Evolutionary conservation across 2,113 vertebrate species (phyloP).

Genomic region (Varanus komodoensis): DNA sequence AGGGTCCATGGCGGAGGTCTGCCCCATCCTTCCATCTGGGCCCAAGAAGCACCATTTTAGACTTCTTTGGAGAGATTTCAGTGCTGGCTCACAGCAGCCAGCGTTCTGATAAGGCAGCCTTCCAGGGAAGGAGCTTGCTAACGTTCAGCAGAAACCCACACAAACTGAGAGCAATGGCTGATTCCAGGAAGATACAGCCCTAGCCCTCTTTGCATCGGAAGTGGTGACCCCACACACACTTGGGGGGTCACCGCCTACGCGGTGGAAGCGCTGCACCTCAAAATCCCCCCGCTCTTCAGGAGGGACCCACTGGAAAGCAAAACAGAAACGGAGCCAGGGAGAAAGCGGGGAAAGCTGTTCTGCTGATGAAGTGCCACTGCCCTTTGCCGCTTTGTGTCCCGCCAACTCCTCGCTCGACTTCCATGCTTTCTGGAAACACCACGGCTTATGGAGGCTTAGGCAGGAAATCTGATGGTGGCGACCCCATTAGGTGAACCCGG

Average conservation of each 20-base stretch:
- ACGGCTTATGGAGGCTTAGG: slow-evolving; percentile 31
- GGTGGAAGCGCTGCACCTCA: not conserved
- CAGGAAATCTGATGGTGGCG: slow-evolving; percentile 40
- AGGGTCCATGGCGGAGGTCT: not conserved
- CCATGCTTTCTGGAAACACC: slow-evolving; percentile 20
- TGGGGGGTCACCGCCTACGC: not conserved
- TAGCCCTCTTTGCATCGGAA: not conserved
- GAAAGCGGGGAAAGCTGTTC: not conserved
- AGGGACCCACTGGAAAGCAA: no score
- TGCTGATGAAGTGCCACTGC: not conserved
- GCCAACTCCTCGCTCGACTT: not conserved
- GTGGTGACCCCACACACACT: not conserved
- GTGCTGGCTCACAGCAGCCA: not conserved
- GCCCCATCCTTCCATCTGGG: not conserved
- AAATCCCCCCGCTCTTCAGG: not conserved
- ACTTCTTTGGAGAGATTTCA: not conserved
- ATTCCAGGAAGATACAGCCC: not conserved
- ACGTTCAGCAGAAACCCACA: no score
- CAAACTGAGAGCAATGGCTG: not conserved
- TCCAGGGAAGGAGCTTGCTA: not conserved
- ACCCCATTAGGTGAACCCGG: slow-evolving; percentile 70
- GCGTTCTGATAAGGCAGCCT: not conserved
- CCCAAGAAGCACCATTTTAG: not conserved
- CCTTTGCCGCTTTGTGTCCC: not conserved
- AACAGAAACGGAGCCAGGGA: not conserved